These are phyloP conservation scores for Enteromius unitaeniatus DNA, from an alignment of 2,797 vertebrate genomes.

Conservation along the genomic window DNA sequence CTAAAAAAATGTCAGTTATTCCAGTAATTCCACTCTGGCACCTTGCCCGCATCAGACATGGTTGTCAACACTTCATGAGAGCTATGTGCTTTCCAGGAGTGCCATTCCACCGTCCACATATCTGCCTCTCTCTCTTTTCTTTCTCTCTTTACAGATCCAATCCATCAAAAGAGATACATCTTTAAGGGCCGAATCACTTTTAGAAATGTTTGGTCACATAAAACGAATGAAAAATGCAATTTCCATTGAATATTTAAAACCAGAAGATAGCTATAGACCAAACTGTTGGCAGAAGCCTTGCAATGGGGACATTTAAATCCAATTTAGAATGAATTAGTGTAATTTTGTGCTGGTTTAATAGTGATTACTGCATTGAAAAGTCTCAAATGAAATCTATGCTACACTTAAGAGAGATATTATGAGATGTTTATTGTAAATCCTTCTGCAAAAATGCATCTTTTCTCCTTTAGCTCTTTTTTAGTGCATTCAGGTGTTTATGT, in stretches of 20 bases:
- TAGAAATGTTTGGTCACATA: background rate
- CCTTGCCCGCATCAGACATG: conserved; percentile 64
- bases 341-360: conserved; percentile 9
- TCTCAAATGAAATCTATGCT: conserved; percentile 16
- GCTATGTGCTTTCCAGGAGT: conserved; percentile 59
- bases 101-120: conserved; percentile 43
- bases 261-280: background rate
- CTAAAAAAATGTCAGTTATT: conserved; percentile 55
- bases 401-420: conserved; percentile 8
- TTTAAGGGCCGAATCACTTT: conserved; percentile 8
- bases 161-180: conserved; percentile 20
- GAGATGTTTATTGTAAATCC: background rate
- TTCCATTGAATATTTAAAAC: background rate
- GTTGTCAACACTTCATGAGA: conserved; percentile 63
- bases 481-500: background rate
- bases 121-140: conserved; percentile 32
- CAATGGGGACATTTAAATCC: conserved; percentile 15
- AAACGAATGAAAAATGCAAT: background rate
- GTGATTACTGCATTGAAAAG: conserved; percentile 18
- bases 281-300: conserved; percentile 21
- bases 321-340: conserved; percentile 21
- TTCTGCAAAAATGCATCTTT: background rate
- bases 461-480: background rate
- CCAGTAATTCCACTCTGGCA: conserved; percentile 59
- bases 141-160: conserved; percentile 2